Evolutionary conservation across 2,888 invertebrate genomes (phyloP).

Genomic region (Ctena decussata): DNA sequence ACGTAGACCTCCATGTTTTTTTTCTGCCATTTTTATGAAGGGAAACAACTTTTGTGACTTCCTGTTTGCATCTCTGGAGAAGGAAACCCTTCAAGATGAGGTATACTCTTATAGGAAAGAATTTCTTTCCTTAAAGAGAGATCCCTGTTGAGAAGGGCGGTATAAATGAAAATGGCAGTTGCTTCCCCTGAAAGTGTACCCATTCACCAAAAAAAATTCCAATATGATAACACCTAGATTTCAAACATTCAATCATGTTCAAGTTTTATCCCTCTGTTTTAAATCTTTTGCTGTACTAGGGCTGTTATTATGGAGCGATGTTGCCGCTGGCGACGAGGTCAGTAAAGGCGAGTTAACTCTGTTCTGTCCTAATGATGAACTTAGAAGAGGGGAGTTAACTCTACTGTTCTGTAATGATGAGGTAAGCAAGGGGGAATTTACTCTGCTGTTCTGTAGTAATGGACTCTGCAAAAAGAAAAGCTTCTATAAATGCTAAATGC

Average conservation of each 20-base stretch:
- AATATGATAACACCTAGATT: background rate
- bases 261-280: conserved; percentile 9
- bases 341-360: background rate
- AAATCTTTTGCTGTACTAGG: conserved; percentile 2
- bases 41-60: too few species aligned
- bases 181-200: too few species aligned
- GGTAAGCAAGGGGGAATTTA: background rate
- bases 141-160: too few species aligned
- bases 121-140: too few species aligned
- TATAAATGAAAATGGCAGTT: too few species aligned
- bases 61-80: too few species aligned
- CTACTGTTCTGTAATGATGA: background rate
- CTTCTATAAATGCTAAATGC: too few species aligned
- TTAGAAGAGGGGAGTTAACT: background rate
- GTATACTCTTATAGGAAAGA: too few species aligned
- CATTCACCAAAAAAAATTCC: too few species aligned
- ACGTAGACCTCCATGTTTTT: too few species aligned
- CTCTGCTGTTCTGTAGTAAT: background rate
- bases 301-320: background rate
- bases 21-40: too few species aligned
- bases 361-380: background rate
- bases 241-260: background rate
- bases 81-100: too few species aligned
- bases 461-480: background rate
- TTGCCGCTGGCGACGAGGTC: background rate